Conservation (phyloP, 1,140 invertebrate species). For the Centruroides sculpturatus region DNA sequence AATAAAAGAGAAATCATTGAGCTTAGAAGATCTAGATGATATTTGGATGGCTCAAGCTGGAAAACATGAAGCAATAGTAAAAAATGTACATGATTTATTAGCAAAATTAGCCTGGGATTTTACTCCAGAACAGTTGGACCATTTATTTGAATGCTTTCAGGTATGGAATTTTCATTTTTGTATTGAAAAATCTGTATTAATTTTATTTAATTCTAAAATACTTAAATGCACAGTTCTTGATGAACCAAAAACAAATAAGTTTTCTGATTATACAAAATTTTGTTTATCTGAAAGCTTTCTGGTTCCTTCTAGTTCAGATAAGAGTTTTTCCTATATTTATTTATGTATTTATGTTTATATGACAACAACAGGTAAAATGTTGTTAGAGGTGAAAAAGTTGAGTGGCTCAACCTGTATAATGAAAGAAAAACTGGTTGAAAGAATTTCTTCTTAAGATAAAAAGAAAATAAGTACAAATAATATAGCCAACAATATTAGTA, state of each 20-base stretch:
- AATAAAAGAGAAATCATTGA: slow-evolving; percentile 85
- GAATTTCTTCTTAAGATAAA: no score
- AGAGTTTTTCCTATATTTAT: background rate
- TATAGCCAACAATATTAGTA: no score
- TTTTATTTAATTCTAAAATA: background rate
- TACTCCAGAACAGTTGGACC: slow-evolving; percentile 89
- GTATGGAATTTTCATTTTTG: slow-evolving; percentile 32
- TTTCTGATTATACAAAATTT: background rate
- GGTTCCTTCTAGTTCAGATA: background rate
- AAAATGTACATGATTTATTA: slow-evolving; percentile 91
- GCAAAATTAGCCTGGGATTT: slow-evolving; percentile 98
- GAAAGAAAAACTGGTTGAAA: no score
- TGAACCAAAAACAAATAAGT: background rate
- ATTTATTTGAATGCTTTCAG: slow-evolving; percentile 95
- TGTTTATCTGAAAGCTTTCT: background rate
- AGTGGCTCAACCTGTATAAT: no score
- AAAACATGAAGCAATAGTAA: slow-evolving; percentile 89
- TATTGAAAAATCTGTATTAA: background rate
- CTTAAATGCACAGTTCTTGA: background rate
- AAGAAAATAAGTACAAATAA: no score
- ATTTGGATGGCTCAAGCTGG: slow-evolving; percentile 92
- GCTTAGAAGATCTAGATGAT: slow-evolving; percentile 78
- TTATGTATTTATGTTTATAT: background rate
- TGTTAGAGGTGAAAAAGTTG: no score
- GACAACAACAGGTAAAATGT: no score